phyloP scores from a whole-genome alignment of 2,113 vertebrate genomes.

The Gavialis gangeticus region DNA sequence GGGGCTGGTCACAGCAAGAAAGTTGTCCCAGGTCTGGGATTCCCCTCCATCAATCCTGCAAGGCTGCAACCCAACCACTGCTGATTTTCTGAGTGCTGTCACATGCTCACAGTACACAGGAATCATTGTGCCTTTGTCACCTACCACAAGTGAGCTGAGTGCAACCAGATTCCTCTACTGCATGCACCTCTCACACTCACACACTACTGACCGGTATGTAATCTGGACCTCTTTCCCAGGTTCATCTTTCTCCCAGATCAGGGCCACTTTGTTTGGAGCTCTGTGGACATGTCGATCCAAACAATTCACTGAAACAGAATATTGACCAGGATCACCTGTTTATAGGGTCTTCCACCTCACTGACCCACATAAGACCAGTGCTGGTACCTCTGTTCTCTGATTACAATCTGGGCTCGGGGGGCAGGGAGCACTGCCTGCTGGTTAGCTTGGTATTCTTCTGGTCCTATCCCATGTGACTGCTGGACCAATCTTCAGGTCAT shows the following conservation, averaged over 20 bases:
- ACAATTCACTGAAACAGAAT: conserved; percentile 72
- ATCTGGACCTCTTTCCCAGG: conserved; percentile 66
- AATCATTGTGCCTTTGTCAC: no score
- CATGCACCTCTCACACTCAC: not conserved
- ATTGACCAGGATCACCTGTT: not conserved
- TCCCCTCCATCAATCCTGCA: no score
- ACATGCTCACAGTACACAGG: no score
- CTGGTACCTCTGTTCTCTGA: not conserved
- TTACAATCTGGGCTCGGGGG: not conserved
- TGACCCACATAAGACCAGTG: not conserved
- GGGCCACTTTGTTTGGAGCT: conserved; percentile 73
- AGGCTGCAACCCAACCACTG: no score
- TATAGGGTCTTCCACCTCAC: not conserved
- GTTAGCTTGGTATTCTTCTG: not conserved
- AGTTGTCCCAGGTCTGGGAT: no score
- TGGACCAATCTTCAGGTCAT: not conserved
- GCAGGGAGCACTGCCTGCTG: not conserved
- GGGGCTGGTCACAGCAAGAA: no score
- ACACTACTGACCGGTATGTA: conserved; percentile 74
- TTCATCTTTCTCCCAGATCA: conserved; percentile 80
- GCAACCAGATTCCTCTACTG: no score
- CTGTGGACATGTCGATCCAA: conserved; percentile 73
- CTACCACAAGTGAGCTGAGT: no score
- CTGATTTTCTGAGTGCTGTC: no score
- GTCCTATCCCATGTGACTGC: not conserved